phyloP scores from a whole-genome alignment of 2,888 invertebrate species.

The Spisula subtruncata region DNA sequence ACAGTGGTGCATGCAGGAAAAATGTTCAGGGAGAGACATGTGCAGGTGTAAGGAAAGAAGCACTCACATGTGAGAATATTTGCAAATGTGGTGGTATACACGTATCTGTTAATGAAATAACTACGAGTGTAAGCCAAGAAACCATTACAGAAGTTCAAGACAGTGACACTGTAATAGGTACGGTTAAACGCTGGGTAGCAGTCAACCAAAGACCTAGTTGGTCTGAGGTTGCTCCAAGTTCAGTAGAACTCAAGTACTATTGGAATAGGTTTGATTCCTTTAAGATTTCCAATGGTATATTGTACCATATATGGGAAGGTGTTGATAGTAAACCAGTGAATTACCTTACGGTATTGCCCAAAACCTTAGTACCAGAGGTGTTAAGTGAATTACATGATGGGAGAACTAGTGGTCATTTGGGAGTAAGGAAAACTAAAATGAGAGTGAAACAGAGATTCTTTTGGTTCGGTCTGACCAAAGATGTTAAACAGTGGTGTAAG shows the following conservation, averaged over 20 bases:
- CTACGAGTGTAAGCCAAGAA: neutral
- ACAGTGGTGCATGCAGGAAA: too few species aligned
- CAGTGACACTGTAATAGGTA: conserved; percentile 28
- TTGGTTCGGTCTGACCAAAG: conserved; percentile 50
- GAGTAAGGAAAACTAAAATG: conserved; percentile 20
- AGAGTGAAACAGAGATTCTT: conserved; percentile 38
- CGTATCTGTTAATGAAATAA: neutral
- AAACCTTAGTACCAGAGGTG: neutral
- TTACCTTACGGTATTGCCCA: conserved; percentile 8
- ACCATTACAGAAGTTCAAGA: conserved; percentile 34
- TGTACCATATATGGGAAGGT: conserved; percentile 24
- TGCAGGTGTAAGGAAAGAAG: neutral
- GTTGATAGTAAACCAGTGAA: conserved; percentile 5
- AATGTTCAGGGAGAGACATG: neutral
- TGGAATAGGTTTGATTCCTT: conserved; percentile 61
- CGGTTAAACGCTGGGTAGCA: conserved; percentile 48
- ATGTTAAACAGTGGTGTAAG: conserved; percentile 49
- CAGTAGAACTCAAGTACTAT: conserved; percentile 51
- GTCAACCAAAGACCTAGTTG: conserved; percentile 49
- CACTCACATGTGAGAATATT: neutral
- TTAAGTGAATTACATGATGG: conserved; percentile 40
- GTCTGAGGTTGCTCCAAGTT: conserved; percentile 40
- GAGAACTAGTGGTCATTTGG: conserved; percentile 48
- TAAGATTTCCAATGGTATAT: conserved; percentile 50
- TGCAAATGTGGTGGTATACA: neutral